These are phyloP conservation scores for Amphiprion ocellaris DNA, from an alignment of 2,113 vertebrate genomes.

Conservation along the genomic window DNA sequence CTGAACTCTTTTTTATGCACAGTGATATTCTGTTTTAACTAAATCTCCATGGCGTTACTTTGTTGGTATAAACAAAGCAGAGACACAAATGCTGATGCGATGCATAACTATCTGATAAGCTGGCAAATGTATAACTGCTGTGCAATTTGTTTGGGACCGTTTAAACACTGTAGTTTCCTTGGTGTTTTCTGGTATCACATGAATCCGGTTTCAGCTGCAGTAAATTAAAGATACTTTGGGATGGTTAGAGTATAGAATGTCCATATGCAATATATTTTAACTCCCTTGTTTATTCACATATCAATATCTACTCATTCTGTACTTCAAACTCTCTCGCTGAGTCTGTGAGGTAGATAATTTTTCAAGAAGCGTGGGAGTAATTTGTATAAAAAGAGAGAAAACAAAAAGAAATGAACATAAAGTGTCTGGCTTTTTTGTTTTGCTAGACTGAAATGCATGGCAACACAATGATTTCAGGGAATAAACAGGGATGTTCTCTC, in stretches of 20 bases:
- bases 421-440: slow-evolving; percentile 11
- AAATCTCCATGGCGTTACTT: slow-evolving; percentile 45
- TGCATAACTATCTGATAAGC: slow-evolving; percentile 46
- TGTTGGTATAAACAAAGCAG: slow-evolving; percentile 53
- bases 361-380: slow-evolving; percentile 21
- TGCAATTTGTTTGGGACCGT: slow-evolving; percentile 26
- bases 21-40: slow-evolving; percentile 46
- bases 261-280: slow-evolving; percentile 28
- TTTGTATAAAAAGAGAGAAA: slow-evolving; percentile 52
- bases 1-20: slow-evolving; percentile 39
- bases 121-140: slow-evolving; percentile 36
- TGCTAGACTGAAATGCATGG: slow-evolving; percentile 15
- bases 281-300: slow-evolving; percentile 60
- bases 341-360: slow-evolving; percentile 19
- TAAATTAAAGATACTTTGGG: slow-evolving; percentile 6
- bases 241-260: slow-evolving; percentile 11
- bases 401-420: slow-evolving; percentile 24
- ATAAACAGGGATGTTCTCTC: slow-evolving; percentile 26
- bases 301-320: slow-evolving; percentile 33
- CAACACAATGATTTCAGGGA: slow-evolving; percentile 36
- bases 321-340: slow-evolving; percentile 12
- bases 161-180: slow-evolving; percentile 30
- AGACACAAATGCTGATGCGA: slow-evolving; percentile 40
- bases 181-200: slow-evolving; percentile 19
- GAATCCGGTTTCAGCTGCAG: slow-evolving; percentile 28